A percentile compares a stretch with the other conserved stretches of the same genome.
Conservation (phyloP, 2,113 vertebrate species). For the Oncorhynchus kisutch region DNA sequence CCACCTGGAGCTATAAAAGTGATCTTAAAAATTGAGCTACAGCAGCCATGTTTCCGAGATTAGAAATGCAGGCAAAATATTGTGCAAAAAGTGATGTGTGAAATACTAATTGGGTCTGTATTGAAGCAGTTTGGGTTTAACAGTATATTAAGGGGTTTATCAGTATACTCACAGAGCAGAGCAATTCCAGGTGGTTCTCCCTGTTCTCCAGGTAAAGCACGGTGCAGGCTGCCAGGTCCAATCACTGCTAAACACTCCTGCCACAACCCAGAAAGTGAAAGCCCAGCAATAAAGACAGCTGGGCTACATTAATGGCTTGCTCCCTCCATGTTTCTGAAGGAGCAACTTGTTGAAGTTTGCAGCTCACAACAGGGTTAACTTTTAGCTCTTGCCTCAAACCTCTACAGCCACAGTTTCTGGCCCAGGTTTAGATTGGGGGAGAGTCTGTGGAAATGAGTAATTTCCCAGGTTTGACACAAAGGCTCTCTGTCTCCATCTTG, state of each 20-base stretch:
- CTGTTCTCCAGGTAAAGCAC: slow-evolving; percentile 55
- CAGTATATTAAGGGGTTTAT: slow-evolving; percentile 38
- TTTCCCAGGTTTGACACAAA: slow-evolving; percentile 24
- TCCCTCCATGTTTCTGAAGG: slow-evolving; percentile 18
- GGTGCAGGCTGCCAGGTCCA: slow-evolving; percentile 60
- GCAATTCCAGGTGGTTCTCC: slow-evolving; percentile 44
- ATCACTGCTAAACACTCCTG: slow-evolving; percentile 46
- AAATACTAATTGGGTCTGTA: slow-evolving; percentile 22
- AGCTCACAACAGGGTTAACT: slow-evolving; percentile 29
- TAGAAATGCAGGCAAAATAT: neutral
- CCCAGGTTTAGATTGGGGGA: neutral
- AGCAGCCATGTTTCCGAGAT: neutral
- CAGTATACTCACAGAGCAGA: slow-evolving; percentile 39
- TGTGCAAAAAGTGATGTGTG: slow-evolving; percentile 1
- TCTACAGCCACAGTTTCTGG: slow-evolving; percentile 6
- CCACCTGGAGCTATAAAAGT: neutral
- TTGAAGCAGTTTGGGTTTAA: slow-evolving; percentile 13
- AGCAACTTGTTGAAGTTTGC: slow-evolving; percentile 14
- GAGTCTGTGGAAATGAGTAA: slow-evolving; percentile 8
- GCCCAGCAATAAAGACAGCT: slow-evolving; percentile 29
- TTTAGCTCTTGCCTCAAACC: slow-evolving; percentile 5
- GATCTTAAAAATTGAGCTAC: slow-evolving; percentile 9
- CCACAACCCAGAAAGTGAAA: slow-evolving; percentile 41
- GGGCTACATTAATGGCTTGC: slow-evolving; percentile 36
- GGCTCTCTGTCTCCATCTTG: neutral